Base-by-base conservation (phyloP, 1,140 invertebrate species). In the Formica exsecta region DNA sequence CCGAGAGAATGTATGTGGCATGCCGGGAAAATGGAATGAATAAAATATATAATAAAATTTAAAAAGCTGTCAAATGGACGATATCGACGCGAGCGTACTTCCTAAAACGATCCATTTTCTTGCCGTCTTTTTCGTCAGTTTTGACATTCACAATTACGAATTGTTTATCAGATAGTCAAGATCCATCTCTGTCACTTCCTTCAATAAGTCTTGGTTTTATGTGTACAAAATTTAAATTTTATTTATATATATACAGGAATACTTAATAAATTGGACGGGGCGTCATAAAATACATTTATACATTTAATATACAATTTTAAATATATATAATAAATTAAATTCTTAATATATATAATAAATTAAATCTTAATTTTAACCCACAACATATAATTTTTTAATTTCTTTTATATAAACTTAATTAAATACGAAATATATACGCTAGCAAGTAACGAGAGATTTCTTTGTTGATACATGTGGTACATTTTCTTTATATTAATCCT, bases 31-130 rank as follows among this genome's bases (percentile, higher is more conserved):
- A 51, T 51, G 32, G 11, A 59, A 59, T 81, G 32, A 57, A 22
- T 22, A 59, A 57, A 81, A 81, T 48, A 70, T 75, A 59, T 66
- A 79, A 57, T 51, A 36, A 44, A 22, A 81, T 16, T 13, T 3
- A 54, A 4, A 51, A 6, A 66, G 16, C 13, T 51, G 44, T 77
- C 61, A 51, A 54, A 79, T 38, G 32, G n/a, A 19, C 13, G 22
- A 68, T 65, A 65, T 13, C n/a, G 41, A 79, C 1, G 7, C 32
- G n/a, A 73, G 48, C 22, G 44, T 59, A 32, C 16, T 51, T 61
- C 0, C 5, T 25, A 62, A 41, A 41, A 29, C 9, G 22, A 41
- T 62, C 36, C 7, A 19, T 62, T 44, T 64, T 54, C 16, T 41
- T 6, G 9, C 8, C 29, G 2, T 29, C 22, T 44, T 1, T 76